phyloP scores from a whole-genome alignment of 2,888 invertebrate species.

The Sphaerophoria rueppellii region DNA sequence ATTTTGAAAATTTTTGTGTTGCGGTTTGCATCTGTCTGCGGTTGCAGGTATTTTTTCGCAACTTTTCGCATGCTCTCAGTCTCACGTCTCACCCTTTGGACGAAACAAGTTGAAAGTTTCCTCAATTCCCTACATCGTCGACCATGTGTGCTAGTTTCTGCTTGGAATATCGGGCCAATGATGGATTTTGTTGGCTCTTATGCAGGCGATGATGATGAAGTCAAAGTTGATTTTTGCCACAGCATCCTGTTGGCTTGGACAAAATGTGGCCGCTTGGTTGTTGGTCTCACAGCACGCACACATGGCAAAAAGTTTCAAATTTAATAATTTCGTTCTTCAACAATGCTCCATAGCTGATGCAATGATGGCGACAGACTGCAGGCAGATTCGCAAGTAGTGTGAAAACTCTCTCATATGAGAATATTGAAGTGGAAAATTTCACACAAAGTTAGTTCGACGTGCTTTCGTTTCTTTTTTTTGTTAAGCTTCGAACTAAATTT shows the following conservation, averaged over 20 bases:
- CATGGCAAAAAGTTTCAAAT: constrained; percentile 49
- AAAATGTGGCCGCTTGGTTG: constrained; percentile 3
- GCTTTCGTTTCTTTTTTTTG: no score
- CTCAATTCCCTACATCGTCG: no score
- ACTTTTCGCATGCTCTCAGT: not conserved
- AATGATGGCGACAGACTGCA: constrained; percentile 44
- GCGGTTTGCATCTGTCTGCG: constrained; percentile 73
- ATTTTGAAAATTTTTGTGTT: constrained; percentile 70
- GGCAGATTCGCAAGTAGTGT: constrained; percentile 47
- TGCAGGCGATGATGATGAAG: constrained; percentile 34
- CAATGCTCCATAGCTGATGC: not conserved
- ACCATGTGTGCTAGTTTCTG: constrained; percentile 41
- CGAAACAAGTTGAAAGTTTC: not conserved
- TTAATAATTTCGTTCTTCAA: constrained; percentile 28
- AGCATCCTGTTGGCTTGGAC: not conserved
- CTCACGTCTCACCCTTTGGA: not conserved
- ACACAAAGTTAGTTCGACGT: constrained; percentile 51
- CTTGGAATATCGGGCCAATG: constrained; percentile 59
- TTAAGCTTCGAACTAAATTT: no score
- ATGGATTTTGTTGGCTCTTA: not conserved
- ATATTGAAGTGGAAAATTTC: constrained; percentile 34
- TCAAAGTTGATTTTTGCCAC: constrained; percentile 41
- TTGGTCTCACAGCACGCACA: not conserved
- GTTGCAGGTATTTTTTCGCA: constrained; percentile 66
- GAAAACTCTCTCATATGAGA: not conserved